A percentile compares a stretch with the other conserved stretches of the same genome.
These are phyloP conservation scores for Etheostoma cragini DNA, from an alignment of 2,113 vertebrate species.

Conservation along the genomic window DNA sequence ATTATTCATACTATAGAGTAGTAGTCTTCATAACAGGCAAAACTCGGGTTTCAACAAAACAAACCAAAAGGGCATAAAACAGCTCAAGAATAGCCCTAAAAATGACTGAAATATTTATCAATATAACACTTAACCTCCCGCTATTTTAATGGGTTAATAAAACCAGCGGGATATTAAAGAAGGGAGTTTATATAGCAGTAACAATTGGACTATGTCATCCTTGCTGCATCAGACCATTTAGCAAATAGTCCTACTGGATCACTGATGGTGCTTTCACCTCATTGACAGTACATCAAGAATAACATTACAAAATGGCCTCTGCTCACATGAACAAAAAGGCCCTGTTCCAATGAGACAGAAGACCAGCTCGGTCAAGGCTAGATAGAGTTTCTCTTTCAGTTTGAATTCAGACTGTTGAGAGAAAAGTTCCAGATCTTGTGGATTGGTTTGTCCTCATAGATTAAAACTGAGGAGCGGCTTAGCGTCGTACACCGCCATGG, in stretches of 20 bases:
- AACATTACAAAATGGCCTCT: slow-evolving; percentile 43
- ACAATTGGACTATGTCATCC: not conserved
- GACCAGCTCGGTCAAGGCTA: slow-evolving; percentile 8
- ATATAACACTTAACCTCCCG: not conserved
- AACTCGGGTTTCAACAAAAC: not conserved
- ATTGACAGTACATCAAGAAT: slow-evolving; percentile 33
- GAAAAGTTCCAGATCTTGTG: slow-evolving; percentile 28
- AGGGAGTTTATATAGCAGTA: slow-evolving; percentile 3
- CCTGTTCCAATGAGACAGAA: slow-evolving; percentile 29
- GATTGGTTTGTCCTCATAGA: slow-evolving; percentile 44
- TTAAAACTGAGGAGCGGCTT: slow-evolving; percentile 34
- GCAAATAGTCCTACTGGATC: slow-evolving; percentile 21
- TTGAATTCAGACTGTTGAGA: slow-evolving; percentile 22
- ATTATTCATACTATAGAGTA: not conserved
- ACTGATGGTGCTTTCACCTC: slow-evolving; percentile 6
- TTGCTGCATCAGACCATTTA: slow-evolving; percentile 1
- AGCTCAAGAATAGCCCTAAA: not conserved
- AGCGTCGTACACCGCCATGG: slow-evolving; percentile 3
- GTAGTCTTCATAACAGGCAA: not conserved
- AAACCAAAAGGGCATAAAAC: not conserved
- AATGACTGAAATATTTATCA: not conserved
- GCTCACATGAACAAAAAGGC: slow-evolving; percentile 33
- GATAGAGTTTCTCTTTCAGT: slow-evolving; percentile 15
- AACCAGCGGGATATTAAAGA: not conserved
- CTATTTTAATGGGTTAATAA: not conserved